phyloP scores from a whole-genome alignment of 1,140 invertebrate species.

The Orchestia grillus region DNA sequence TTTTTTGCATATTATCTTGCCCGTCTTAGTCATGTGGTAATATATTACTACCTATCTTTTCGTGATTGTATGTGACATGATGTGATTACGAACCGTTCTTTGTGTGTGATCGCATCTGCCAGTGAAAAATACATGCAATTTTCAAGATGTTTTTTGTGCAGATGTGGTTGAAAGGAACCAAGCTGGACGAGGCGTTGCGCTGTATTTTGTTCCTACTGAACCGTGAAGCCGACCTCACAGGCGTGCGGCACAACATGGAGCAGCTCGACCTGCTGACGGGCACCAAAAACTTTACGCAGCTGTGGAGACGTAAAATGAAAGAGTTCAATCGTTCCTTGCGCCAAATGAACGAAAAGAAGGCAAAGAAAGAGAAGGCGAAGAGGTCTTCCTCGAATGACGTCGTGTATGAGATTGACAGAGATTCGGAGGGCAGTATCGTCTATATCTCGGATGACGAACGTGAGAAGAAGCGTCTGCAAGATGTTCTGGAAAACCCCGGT shows the following conservation, averaged over 20 bases:
- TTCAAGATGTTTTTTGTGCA: background rate
- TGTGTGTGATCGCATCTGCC: no score
- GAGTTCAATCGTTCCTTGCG: background rate
- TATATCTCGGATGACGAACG: background rate
- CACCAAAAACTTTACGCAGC: background rate
- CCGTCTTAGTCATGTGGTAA: no score
- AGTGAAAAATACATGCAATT: background rate
- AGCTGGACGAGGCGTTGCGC: background rate
- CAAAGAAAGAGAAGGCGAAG: background rate
- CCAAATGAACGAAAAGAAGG: background rate
- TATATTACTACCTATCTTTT: no score
- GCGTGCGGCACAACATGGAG: background rate
- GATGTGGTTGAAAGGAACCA: slow-evolving; percentile 20
- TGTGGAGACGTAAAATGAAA: background rate
- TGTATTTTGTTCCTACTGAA: slow-evolving; percentile 16
- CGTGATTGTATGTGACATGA: no score
- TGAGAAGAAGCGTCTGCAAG: background rate
- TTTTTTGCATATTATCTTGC: background rate
- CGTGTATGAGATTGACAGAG: background rate
- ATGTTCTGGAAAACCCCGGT: no score
- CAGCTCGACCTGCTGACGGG: background rate
- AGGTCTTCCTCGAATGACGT: background rate
- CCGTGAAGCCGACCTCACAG: background rate
- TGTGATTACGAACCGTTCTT: no score
- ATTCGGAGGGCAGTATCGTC: background rate